These are phyloP conservation scores for Xylocampa areola DNA, from an alignment of 2,888 invertebrate genomes.

Conservation along the genomic window DNA sequence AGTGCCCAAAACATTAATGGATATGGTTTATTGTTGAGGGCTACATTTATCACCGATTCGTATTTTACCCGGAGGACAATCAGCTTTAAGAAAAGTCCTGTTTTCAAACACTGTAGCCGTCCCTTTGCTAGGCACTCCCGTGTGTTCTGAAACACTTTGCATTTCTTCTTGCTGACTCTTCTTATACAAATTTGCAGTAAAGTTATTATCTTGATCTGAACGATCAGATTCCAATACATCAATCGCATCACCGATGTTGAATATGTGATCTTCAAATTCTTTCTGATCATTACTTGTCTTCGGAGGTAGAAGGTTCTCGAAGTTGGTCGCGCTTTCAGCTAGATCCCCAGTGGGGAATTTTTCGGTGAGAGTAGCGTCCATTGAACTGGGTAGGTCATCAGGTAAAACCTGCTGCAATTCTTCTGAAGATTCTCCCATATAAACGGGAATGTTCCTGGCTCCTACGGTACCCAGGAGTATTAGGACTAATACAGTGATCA, in stretches of 20 bases:
- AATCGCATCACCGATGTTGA: neutral
- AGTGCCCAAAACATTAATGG: too few species aligned
- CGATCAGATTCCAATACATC: neutral
- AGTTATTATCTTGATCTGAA: neutral
- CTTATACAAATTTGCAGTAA: neutral
- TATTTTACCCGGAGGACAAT: neutral
- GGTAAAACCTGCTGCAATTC: neutral
- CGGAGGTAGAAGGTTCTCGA: neutral
- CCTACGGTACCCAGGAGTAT: slow-evolving; percentile 19
- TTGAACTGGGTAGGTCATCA: neutral
- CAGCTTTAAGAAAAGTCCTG: accelerated
- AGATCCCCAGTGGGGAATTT: slow-evolving; percentile 5
- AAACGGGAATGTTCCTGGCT: slow-evolving; percentile 22
- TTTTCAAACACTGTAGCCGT: neutral
- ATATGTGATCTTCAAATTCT: neutral
- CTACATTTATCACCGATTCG: neutral
- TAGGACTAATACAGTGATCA: slow-evolving; percentile 23
- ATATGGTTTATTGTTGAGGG: neutral
- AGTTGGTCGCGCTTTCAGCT: neutral
- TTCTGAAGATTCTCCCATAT: neutral
- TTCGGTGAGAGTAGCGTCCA: neutral
- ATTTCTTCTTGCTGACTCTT: neutral
- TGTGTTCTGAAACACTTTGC: neutral
- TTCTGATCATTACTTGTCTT: neutral
- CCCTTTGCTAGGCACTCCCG: neutral